Evolutionary conservation across 1,140 invertebrate genomes (phyloP), one percentile per base, ranked within the genome.

Genomic region (Bradynema listronoti): DNA sequence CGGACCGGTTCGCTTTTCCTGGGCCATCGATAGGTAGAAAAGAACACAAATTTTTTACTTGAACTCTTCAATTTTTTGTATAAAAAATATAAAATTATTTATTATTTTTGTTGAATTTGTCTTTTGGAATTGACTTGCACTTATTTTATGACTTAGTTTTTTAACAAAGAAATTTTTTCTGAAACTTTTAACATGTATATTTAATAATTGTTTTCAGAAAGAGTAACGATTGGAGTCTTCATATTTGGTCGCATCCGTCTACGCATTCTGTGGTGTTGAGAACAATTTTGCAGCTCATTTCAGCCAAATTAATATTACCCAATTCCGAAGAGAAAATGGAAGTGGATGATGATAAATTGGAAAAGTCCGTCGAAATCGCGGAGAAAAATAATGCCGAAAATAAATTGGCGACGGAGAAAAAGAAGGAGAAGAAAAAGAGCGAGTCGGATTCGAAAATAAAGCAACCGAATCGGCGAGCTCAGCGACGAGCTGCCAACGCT

Each of bases 1-100:
- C 32, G 62, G 62, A 19, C 62, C 62, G n/a, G 66, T 14, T 4
- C 46, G 60, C 24, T 63, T 60, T 56, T 43, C 51, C 5, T 64
- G 62, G 62, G 16, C 62, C n/a, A 14, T 5, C n/a, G n/a, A n/a
- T n/a, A n/a, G n/a, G n/a, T n/a, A n/a, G n/a, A n/a, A n/a, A n/a
- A n/a, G n/a, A n/a, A n/a, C n/a, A n/a, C n/a, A n/a, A n/a, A n/a
- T n/a, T n/a, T n/a, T n/a, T n/a, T n/a, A n/a, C n/a, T n/a, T n/a
- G n/a, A n/a, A n/a, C n/a, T n/a, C n/a, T n/a, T n/a, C n/a, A n/a
- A n/a, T n/a, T n/a, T n/a, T n/a, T n/a, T n/a, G n/a, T n/a, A n/a
- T n/a, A n/a, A n/a, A n/a, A n/a, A n/a, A n/a, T n/a, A n/a, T n/a
- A n/a, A n/a, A n/a, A n/a, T n/a, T n/a, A n/a, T n/a, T n/a, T n/a